Base-by-base conservation (phyloP, 2,888 invertebrate species). In the Xestoiulus laeticollis region DNA sequence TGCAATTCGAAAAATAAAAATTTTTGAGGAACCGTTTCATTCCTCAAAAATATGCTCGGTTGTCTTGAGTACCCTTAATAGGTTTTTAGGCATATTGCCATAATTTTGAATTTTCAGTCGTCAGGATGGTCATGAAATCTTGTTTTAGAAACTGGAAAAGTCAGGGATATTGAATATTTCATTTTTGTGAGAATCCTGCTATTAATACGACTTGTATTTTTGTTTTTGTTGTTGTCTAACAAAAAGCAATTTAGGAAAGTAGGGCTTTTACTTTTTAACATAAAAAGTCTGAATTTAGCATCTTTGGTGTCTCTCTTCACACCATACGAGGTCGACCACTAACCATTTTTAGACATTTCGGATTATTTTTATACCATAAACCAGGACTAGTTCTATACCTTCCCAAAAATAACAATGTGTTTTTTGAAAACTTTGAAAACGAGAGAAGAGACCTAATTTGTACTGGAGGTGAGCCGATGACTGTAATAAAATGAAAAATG, bases 321-420 rank as follows among this genome's bases (percentile, higher is more conserved):
- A 12, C n/a, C 1, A 1, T 10, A 10, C 68, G 68, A 68, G 68
- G 68, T 68, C 26, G 26, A 22, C 68, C 26, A 6, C 26, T 26
- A 5, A 10, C 68, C 22, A 68, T 26, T 68, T 68, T 68, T n/a
- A 22, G 26, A 8, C 22, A n/a, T 68, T 68, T 68, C 8, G 26
- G 26, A 26, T 26, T 68, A 68, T 68, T 68, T 68, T 68, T 68
- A 26, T 26, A 5, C 68, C 68, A 1, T 68, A 26, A 26, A 26
- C 68, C 26, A n/a, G 68, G 68, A 10, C 68, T 68, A 68, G 26
- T 8, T 38, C 68, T n/a, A 68, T 26, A 68, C n/a, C n/a, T 68
- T 68, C 26, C 68, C 68, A 68, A 68, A 68, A 68, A 68, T 68
- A 68, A 68, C 68, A 68, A 68, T 26, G 68, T 5, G 59, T 12